Percentiles rank a stretch among this genome's conserved stretches.
Evolutionary conservation across 2,113 vertebrate species (phyloP).

Genomic region (Cheirogaleus medius): DNA sequence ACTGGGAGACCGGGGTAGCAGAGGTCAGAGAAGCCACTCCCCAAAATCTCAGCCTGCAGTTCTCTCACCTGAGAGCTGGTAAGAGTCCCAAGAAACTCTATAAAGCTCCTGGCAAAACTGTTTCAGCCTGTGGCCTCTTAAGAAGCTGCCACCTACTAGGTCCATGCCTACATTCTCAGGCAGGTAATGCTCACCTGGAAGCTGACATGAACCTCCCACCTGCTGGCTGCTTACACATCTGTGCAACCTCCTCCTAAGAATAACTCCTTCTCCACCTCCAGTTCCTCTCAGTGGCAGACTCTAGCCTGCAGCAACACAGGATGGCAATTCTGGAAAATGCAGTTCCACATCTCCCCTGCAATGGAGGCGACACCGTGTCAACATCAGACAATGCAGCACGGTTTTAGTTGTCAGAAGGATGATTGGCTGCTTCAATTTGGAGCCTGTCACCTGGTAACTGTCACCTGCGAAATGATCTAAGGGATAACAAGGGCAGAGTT

Average conservation of each 20-base stretch:
- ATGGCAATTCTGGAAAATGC: background rate
- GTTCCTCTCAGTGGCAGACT: background rate
- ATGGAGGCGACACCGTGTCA: background rate
- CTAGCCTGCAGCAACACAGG: background rate
- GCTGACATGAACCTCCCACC: background rate
- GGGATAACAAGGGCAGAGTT: background rate
- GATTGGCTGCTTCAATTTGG: slow-evolving; percentile 37
- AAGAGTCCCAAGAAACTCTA: background rate
- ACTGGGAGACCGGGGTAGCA: background rate
- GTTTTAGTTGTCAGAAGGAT: slow-evolving; percentile 53
- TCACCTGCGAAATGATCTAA: slow-evolving; percentile 4
- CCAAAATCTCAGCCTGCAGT: background rate
- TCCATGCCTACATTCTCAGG: background rate
- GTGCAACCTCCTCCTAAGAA: background rate
- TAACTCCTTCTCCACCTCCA: background rate
- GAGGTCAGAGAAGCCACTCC: background rate
- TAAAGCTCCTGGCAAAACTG: background rate
- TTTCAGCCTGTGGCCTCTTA: background rate
- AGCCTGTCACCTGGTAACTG: slow-evolving; percentile 70
- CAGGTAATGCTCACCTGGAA: background rate
- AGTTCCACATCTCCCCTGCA: background rate
- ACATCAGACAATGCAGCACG: background rate
- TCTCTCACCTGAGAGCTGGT: too few relatives aligned
- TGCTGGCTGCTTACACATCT: background rate
- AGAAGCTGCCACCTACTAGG: background rate